phyloP scores from a whole-genome alignment of 2,797 vertebrate genomes.

The Lindbergichthys nudifrons region DNA sequence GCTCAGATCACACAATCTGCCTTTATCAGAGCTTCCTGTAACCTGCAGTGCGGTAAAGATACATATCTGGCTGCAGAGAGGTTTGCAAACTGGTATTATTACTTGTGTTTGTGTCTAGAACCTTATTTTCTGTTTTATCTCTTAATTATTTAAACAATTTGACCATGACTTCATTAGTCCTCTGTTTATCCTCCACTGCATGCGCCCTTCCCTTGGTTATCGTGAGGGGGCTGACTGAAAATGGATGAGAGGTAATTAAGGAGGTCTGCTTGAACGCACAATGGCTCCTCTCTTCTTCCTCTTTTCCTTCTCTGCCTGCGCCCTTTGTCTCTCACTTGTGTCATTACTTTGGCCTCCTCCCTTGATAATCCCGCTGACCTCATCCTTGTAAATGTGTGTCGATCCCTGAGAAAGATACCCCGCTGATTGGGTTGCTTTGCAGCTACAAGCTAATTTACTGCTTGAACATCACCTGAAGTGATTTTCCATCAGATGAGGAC shows the following conservation, averaged over 20 bases:
- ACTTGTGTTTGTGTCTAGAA: slow-evolving; percentile 11
- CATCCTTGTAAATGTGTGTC: slow-evolving; percentile 41
- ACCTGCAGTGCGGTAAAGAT: slow-evolving; percentile 4
- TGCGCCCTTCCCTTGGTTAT: slow-evolving; percentile 37
- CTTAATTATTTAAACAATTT: slow-evolving; percentile 15
- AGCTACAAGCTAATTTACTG: slow-evolving; percentile 66
- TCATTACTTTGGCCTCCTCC: slow-evolving; percentile 48
- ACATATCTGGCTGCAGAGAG: slow-evolving; percentile 11
- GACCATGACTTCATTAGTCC: slow-evolving; percentile 49
- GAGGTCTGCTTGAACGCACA: slow-evolving; percentile 63
- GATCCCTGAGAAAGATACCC: slow-evolving; percentile 31
- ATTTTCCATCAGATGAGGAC: slow-evolving; percentile 69
- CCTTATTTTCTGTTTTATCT: slow-evolving; percentile 20
- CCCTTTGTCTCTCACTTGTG: slow-evolving; percentile 51
- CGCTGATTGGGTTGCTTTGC: slow-evolving; percentile 47
- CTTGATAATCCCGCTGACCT: slow-evolving; percentile 44
- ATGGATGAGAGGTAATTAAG: slow-evolving; percentile 71
- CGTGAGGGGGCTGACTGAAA: slow-evolving; percentile 58
- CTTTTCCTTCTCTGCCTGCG: slow-evolving; percentile 10
- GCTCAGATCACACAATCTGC: slow-evolving; percentile 11
- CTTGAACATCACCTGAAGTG: slow-evolving; percentile 70
- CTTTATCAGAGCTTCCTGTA: slow-evolving; percentile 31
- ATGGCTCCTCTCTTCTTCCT: slow-evolving; percentile 54
- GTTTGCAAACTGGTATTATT: slow-evolving; percentile 5
- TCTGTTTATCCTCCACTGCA: slow-evolving; percentile 52